Conservation (phyloP, 2,797 vertebrate genomes). For the Eospalax fontanierii region DNA sequence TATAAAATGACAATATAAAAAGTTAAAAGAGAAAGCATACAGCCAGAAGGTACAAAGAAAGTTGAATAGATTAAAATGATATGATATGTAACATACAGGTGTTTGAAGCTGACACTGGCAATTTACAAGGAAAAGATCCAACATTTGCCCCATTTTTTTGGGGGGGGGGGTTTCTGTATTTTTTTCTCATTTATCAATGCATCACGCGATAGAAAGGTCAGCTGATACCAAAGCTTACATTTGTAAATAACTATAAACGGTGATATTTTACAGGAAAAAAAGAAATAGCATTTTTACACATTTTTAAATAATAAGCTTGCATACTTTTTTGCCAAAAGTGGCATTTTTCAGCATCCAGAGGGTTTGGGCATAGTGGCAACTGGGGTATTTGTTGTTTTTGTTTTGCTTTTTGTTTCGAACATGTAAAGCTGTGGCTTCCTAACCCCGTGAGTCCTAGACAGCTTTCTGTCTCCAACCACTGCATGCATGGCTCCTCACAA, state of each 20-base stretch:
- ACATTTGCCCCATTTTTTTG: conserved; percentile 88
- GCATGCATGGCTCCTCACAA: conserved; percentile 89
- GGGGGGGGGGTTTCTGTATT: conserved; percentile 64
- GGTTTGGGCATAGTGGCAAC: conserved; percentile 89
- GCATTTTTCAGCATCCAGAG: conserved; percentile 91
- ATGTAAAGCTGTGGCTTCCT: conserved; percentile 86
- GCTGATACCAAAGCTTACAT: conserved; percentile 98
- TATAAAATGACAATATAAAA: conserved; percentile 99
- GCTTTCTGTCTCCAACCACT: conserved; percentile 88
- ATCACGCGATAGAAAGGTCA: conserved; percentile 95
- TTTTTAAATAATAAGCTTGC: conserved; percentile 95
- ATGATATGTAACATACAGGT: conserved; percentile 94
- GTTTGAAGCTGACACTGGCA: conserved; percentile 96
- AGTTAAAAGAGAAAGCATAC: conserved; percentile 96
- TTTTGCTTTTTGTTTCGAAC: conserved; percentile 71
- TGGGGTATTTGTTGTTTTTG: conserved; percentile 76
- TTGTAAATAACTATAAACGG: conserved; percentile 98
- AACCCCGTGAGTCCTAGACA: conserved; percentile 88
- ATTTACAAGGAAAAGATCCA: conserved; percentile 95
- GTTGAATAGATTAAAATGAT: conserved; percentile 97
- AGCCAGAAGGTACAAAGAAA: conserved; percentile 98
- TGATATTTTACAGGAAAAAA: conserved; percentile 95
- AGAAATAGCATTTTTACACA: conserved; percentile 91
- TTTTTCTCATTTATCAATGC: conserved; percentile 90
- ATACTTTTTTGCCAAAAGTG: conserved; percentile 91